Evolutionary conservation across 2,797 vertebrate genomes (phyloP).

Genomic region (Characodon lateralis): DNA sequence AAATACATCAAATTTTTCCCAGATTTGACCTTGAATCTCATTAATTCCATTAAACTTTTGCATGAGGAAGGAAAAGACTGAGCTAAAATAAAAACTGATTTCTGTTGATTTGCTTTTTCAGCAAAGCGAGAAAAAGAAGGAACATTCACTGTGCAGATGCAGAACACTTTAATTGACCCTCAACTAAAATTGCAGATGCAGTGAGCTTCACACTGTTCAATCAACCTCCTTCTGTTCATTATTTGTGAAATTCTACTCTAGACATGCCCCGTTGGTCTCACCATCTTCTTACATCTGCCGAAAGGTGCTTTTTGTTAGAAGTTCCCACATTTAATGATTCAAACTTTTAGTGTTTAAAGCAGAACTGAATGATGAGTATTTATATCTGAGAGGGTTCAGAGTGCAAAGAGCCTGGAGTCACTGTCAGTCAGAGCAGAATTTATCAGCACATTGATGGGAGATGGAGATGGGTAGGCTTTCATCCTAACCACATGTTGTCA

Average conservation of each 20-base stretch:
- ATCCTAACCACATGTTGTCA: slow-evolving; percentile 71
- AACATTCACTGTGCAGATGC: not conserved
- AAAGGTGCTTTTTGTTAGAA: slow-evolving; percentile 31
- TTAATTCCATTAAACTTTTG: slow-evolving; percentile 1
- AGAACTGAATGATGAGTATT: slow-evolving; percentile 24
- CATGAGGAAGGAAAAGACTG: not conserved
- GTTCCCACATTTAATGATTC: slow-evolving; percentile 35
- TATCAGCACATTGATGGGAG: slow-evolving; percentile 57
- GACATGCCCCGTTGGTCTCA: not conserved
- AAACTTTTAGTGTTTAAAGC: slow-evolving; percentile 13
- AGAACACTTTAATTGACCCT: not conserved
- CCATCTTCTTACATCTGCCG: slow-evolving; percentile 19
- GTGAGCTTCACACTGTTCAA: not conserved
- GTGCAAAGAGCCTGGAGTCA: slow-evolving; percentile 53
- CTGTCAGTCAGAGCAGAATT: slow-evolving; percentile 71
- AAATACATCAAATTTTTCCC: slow-evolving; percentile 1
- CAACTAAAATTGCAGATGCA: not conserved
- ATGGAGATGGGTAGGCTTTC: slow-evolving; percentile 64
- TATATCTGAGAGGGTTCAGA: slow-evolving; percentile 41
- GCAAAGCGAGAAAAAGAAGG: not conserved
- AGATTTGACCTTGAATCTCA: slow-evolving; percentile 10
- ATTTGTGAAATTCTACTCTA: slow-evolving; percentile 2
- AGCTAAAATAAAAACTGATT: not conserved
- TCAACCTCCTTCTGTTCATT: slow-evolving; percentile 9
- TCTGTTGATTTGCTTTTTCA: not conserved